Percentiles rank a stretch among this genome's conserved stretches.
Conservation (phyloP, 2,797 vertebrate species). For the Enteromius paludinosus region DNA sequence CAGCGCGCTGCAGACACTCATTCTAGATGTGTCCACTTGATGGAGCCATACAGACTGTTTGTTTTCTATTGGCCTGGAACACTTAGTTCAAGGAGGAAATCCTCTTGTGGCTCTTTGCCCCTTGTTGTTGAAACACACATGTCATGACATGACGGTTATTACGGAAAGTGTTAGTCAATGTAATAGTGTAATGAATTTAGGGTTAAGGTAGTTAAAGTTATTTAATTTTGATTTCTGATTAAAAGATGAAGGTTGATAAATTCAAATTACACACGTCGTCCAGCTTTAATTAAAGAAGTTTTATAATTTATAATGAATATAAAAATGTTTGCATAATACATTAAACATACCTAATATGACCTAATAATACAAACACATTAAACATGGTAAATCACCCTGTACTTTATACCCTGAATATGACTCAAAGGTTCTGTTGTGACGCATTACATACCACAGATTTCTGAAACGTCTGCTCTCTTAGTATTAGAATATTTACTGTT, state of each 20-base stretch:
- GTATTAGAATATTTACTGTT: conserved; percentile 5
- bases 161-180: not conserved
- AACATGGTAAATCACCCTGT: not conserved
- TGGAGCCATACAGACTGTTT: conserved; percentile 46
- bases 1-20: not conserved
- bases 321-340: conserved; percentile 21
- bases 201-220: not conserved
- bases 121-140: conserved; percentile 25
- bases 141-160: conserved; percentile 5
- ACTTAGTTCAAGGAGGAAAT: conserved; percentile 27
- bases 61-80: conserved; percentile 3
- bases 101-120: conserved; percentile 22
- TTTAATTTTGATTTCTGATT: not conserved
- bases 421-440: not conserved
- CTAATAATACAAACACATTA: conserved; percentile 49
- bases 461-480: not conserved
- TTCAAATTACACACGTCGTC: not conserved
- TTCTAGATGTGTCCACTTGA: conserved; percentile 38
- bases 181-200: not conserved
- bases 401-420: conserved; percentile 7
- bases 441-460: not conserved
- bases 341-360: not conserved
- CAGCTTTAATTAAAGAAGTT: conserved; percentile 63
- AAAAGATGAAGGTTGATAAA: not conserved
- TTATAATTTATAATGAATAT: conserved; percentile 73